A percentile compares a stretch with the other conserved stretches of the same genome.
These are phyloP conservation scores for Callorhinus ursinus DNA, from an alignment of 2,113 vertebrate species.

Conservation along the genomic window DNA sequence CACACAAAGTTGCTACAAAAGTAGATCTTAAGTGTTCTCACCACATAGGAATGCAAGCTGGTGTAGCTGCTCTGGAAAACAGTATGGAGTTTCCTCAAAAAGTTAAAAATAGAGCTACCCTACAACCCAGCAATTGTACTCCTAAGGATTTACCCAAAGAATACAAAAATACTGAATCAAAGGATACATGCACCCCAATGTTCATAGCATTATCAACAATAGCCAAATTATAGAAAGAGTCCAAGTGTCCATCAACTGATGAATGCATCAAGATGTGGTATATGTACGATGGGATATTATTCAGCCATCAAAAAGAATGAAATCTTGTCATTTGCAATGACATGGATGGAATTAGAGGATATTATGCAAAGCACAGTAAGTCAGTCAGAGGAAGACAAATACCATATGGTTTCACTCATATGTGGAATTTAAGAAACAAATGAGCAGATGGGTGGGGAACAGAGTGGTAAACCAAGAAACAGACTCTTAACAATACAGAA, in stretches of 20 bases:
- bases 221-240: not conserved
- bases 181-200: not conserved
- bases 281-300: not conserved
- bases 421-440: not conserved
- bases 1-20: not conserved
- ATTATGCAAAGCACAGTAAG: not conserved
- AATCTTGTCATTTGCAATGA: not conserved
- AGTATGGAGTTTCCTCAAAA: not conserved
- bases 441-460: not conserved
- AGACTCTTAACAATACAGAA: not conserved
- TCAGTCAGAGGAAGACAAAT: not conserved
- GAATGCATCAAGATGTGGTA: not conserved
- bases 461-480: not conserved
- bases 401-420: not conserved
- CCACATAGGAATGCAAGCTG: not conserved
- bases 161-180: not conserved
- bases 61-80: not conserved
- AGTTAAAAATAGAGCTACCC: not conserved
- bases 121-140: not conserved
- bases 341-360: not conserved
- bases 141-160: not conserved
- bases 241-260: not conserved
- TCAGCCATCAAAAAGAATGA: not conserved
- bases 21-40: not conserved
- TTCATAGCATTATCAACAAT: not conserved